Base-by-base conservation (phyloP, 2,113 vertebrate species). In the Proteles cristata region DNA sequence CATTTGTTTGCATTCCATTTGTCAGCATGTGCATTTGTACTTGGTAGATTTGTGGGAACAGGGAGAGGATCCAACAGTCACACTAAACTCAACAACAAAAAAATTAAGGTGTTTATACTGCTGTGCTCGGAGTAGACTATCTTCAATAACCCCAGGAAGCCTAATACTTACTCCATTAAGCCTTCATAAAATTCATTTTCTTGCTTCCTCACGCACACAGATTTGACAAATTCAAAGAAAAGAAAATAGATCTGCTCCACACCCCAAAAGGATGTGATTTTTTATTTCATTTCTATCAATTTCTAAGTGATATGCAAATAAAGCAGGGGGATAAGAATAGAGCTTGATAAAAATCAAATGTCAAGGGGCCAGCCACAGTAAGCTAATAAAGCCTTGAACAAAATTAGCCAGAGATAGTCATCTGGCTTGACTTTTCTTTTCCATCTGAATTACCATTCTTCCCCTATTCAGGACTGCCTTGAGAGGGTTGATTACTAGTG, bases 381-480 rank as follows among this genome's bases (percentile, higher is more conserved):
- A 39, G 50, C 66, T 94, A 97, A 80, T 90, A 82, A 96, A 74
- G 74, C 45, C 87, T 84, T 85, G 61, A 66, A 68, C 93, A 94
- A 90, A 94, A 93, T 88, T 79, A 97, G 17, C 65, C 53, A 50
- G 28, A 87, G 89, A 96, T 95, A 77, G 12, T 86, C 84, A 97
- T 95, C 96, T 94, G 76, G 19, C 28, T 88, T 84, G 71, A 79
- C 76, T 66, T 95, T 94, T 92, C 63, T 73, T 94, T 95, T 77
- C 89, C 90, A 79, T 55, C 7, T 63, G 84, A 93, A 85, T 79
- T 65, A 39, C 39, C 53, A 48, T 95, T 94, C 66, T 88, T 87
- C 50, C 2, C 93, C 80, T 88, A 69, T 65, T 92, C 80, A 74
- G 14, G 17, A 63, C 80, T 61, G 3, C 26, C 48, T 85, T 80